phyloP scores from a whole-genome alignment of 2,113 vertebrate genomes.

The Otocyon megalotis region DNA sequence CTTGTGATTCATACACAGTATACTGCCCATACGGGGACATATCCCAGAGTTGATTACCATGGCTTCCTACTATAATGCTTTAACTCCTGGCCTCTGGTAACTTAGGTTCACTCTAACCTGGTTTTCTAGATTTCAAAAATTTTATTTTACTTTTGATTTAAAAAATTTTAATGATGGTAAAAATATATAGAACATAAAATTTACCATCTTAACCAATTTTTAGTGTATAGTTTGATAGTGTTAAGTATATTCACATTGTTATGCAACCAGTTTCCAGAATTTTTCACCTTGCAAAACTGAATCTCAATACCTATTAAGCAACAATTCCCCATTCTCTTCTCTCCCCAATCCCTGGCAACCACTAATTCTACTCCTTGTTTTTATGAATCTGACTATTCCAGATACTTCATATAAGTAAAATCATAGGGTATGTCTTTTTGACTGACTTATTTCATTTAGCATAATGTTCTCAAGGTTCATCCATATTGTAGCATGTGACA shows the following conservation, averaged over 20 bases:
- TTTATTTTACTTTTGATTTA: slow-evolving; percentile 8
- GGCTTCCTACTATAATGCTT: slow-evolving; percentile 53
- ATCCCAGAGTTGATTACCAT: slow-evolving; percentile 21
- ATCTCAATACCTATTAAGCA: neutral
- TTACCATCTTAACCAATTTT: neutral
- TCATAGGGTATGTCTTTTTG: neutral
- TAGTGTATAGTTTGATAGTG: neutral
- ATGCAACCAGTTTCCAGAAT: neutral
- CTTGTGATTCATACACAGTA: slow-evolving; percentile 64
- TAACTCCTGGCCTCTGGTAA: slow-evolving; percentile 23
- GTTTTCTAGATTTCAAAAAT: slow-evolving; percentile 25
- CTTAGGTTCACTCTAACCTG: slow-evolving; percentile 23
- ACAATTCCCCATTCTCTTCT: neutral
- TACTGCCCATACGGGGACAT: neutral
- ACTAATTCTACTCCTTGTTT: slow-evolving; percentile 12
- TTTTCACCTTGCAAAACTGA: slow-evolving; percentile 4
- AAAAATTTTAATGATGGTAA: neutral
- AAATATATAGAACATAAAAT: neutral
- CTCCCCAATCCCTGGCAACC: neutral
- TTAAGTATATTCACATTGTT: slow-evolving; percentile 3
- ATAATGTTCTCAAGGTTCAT: neutral
- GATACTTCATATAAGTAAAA: slow-evolving; percentile 3
- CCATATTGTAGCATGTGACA: neutral
- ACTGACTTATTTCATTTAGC: slow-evolving; percentile 32
- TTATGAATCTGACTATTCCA: slow-evolving; percentile 20